A percentile compares a stretch with the other conserved stretches of the same genome.
Evolutionary conservation across 2,888 invertebrate genomes (phyloP).

Genomic region (Sinodicranocentrus sp.): DNA sequence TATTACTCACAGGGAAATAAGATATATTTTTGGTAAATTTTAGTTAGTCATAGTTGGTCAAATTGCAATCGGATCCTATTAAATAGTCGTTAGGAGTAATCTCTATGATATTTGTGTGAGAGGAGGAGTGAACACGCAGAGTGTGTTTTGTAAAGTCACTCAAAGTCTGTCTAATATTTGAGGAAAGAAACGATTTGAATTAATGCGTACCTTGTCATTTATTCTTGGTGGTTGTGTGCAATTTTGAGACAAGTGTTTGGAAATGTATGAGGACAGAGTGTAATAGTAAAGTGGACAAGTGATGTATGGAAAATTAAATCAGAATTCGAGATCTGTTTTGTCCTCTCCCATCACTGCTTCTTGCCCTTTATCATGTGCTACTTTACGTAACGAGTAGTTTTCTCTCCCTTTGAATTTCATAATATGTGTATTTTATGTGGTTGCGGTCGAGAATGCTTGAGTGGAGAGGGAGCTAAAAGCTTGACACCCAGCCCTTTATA

Average conservation of each 20-base stretch:
- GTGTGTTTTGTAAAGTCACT: conserved; percentile 15
- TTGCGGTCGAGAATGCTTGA: conserved; percentile 47
- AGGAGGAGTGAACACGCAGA: background rate
- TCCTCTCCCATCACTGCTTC: conserved; percentile 26
- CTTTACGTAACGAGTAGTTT: background rate
- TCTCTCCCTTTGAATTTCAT: background rate
- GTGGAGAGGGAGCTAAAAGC: conserved; percentile 44
- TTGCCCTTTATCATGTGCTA: background rate
- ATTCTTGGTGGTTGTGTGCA: too few relatives aligned
- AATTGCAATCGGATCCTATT: conserved; percentile 16
- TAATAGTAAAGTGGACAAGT: conserved; percentile 36
- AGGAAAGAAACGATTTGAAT: too few relatives aligned
- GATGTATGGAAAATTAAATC: conserved; percentile 59
- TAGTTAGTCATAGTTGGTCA: too few relatives aligned
- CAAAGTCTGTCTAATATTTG: conserved; percentile 4
- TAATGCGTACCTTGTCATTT: too few relatives aligned
- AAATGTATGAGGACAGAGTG: conserved; percentile 33
- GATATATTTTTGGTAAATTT: too few relatives aligned
- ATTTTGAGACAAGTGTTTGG: conserved; percentile 24
- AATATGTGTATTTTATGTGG: conserved; percentile 23
- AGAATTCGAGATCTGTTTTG: conserved; percentile 41
- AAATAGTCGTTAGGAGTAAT: background rate
- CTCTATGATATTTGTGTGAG: background rate
- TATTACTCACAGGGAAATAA: too few relatives aligned
- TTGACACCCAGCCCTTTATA: conserved; percentile 40